Conservation (phyloP, 2,113 vertebrate species). For the Eupsittula cactorum region DNA sequence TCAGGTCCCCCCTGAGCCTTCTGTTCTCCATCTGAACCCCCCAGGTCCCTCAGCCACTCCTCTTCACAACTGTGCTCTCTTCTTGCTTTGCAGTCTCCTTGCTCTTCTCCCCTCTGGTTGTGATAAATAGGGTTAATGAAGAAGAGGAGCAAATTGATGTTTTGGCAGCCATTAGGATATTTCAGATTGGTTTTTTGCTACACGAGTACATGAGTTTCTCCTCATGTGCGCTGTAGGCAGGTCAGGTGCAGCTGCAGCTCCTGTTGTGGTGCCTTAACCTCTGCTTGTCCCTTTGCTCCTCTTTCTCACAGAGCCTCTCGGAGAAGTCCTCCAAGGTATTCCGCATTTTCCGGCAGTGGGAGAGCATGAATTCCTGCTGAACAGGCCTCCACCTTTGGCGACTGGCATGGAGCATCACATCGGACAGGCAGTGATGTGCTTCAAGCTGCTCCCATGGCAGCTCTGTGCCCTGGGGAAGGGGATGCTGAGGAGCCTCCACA, state of each 20-base stretch:
- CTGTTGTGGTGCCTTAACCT: neutral
- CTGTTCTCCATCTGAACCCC: neutral
- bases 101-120: neutral
- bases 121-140: fast-evolving
- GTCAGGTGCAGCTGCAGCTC: fast-evolving
- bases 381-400: neutral
- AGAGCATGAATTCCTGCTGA: conserved; percentile 80
- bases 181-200: fast-evolving
- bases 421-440: fast-evolving
- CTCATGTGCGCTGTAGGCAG: fast-evolving
- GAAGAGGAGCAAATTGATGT: fast-evolving
- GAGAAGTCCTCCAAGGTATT: conserved; percentile 94
- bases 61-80: neutral
- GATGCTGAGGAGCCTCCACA: fast-evolving
- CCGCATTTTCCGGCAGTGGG: conserved; percentile 93
- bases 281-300: fast-evolving
- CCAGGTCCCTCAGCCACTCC: neutral
- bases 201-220: neutral
- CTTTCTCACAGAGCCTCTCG: conserved; percentile 76
- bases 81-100: neutral
- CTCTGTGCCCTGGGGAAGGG: neutral
- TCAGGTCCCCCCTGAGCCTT: neutral
- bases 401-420: fast-evolving
- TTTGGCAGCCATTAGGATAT: neutral
- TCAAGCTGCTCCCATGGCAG: fast-evolving